A percentile compares a stretch with the other conserved stretches of the same genome.
Conservation (phyloP, 2,888 invertebrate species). For the Parasteatoda lunata region DNA sequence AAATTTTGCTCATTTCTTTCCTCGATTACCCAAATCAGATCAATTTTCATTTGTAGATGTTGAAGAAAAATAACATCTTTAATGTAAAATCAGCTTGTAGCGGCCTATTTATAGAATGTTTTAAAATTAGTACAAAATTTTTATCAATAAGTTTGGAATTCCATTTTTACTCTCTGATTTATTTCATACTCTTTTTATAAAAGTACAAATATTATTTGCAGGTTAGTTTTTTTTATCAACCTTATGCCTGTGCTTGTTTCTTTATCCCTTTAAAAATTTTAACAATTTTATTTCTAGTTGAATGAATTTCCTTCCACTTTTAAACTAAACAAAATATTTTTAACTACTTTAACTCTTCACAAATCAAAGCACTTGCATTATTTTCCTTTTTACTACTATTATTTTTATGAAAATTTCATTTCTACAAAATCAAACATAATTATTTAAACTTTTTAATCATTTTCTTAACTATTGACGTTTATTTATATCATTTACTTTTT, state of each 20-base stretch:
- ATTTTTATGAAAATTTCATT: no score
- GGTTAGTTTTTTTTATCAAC: conserved; percentile 16
- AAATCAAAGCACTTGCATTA: not conserved
- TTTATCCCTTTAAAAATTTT: not conserved
- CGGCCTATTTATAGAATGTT: conserved; percentile 31
- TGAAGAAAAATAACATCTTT: conserved; percentile 21
- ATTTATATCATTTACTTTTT: no score
- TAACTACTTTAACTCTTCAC: not conserved
- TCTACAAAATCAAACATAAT: no score
- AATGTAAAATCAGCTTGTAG: conserved; percentile 36
- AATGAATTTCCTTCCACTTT: not conserved
- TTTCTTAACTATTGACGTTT: no score
- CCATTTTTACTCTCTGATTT: conserved; percentile 41
- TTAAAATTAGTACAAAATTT: conserved; percentile 14
- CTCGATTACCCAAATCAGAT: conserved; percentile 21
- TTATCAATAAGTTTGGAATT: conserved; percentile 5
- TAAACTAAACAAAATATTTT: not conserved
- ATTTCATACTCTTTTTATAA: conserved; percentile 9
- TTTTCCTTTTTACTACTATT: not conserved
- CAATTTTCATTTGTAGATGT: conserved; percentile 47
- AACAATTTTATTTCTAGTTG: not conserved
- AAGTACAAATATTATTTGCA: conserved; percentile 39
- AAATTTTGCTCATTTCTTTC: conserved; percentile 30
- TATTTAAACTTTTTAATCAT: no score
- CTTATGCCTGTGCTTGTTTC: conserved; percentile 58